These are phyloP conservation scores for Dryomyza anilis DNA, from an alignment of 2,888 invertebrate species.

Conservation along the genomic window DNA sequence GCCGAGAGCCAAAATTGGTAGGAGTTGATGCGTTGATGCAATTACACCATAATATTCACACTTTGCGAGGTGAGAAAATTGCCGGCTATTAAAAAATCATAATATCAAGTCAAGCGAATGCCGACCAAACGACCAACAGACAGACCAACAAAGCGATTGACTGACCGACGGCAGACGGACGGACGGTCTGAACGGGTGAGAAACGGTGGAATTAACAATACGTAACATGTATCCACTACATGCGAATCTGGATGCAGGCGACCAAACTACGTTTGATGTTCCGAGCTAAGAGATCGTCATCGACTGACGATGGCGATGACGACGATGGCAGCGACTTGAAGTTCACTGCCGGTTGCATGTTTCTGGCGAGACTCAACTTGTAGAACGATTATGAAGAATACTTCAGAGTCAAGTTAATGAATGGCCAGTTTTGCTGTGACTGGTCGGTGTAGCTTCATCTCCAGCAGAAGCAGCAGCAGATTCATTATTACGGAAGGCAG, in stretches of 20 bases:
- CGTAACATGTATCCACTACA: conserved; percentile 10
- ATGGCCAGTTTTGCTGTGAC: background rate
- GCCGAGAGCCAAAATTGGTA: conserved; percentile 56
- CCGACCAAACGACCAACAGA: background rate
- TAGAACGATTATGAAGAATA: conserved; percentile 7
- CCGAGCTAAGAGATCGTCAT: too few relatives aligned
- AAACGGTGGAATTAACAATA: conserved; percentile 1
- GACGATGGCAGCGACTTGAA: background rate
- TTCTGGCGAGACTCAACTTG: background rate
- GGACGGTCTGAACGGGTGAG: background rate
- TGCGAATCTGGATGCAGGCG: background rate
- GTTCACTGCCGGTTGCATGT: background rate
- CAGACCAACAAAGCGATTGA: background rate
- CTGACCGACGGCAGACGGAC: conserved; percentile 7
- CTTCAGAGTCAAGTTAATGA: conserved; percentile 18
- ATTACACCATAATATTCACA: conserved; percentile 63
- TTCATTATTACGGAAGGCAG: background rate
- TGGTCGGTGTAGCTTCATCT: background rate
- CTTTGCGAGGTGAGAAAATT: conserved; percentile 63
- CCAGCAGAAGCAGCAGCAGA: background rate
- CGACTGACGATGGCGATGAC: background rate
- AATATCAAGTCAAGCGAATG: conserved; percentile 47
- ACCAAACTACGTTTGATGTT: too few relatives aligned
- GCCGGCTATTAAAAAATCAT: conserved; percentile 62
- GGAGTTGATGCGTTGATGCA: conserved; percentile 62